Evolutionary conservation across 1,140 invertebrate species (phyloP).

Genomic region (Calephelis nemesis): DNA sequence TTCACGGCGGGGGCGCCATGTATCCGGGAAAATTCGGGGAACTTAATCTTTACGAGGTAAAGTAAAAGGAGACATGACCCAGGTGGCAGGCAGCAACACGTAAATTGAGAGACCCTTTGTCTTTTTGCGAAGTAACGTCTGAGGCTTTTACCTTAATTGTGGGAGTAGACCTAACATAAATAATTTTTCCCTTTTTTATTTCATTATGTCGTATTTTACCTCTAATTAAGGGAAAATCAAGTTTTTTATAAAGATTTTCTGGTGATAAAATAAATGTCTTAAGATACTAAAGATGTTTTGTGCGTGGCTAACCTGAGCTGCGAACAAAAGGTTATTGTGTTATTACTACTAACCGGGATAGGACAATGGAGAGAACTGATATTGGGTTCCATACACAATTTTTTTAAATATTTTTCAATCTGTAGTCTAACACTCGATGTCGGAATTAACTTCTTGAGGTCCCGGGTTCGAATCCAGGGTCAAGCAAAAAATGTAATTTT

Average conservation of each 20-base stretch:
- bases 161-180: constrained; percentile 55
- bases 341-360: too few species aligned
- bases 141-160: constrained; percentile 60
- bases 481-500: too few species aligned
- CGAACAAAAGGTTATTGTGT: too few species aligned
- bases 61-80: constrained; percentile 77
- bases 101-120: constrained; percentile 62
- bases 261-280: too few species aligned
- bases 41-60: constrained; percentile 76
- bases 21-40: constrained; percentile 61
- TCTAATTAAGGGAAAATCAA: background rate
- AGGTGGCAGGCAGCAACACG: constrained; percentile 62
- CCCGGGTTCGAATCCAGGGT: too few species aligned
- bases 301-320: too few species aligned
- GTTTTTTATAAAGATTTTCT: background rate
- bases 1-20: constrained; percentile 63
- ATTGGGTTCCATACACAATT: too few species aligned
- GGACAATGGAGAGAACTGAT: too few species aligned
- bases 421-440: too few species aligned
- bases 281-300: too few species aligned
- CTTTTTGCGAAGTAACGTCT: constrained; percentile 47
- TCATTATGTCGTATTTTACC: background rate
- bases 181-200: constrained; percentile 21
- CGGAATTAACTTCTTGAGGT: too few species aligned
- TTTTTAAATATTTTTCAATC: too few species aligned